Percentiles rank a stretch among this genome's conserved stretches.
Conservation (phyloP, 2,113 vertebrate species). For the Copsychus sechellarum region DNA sequence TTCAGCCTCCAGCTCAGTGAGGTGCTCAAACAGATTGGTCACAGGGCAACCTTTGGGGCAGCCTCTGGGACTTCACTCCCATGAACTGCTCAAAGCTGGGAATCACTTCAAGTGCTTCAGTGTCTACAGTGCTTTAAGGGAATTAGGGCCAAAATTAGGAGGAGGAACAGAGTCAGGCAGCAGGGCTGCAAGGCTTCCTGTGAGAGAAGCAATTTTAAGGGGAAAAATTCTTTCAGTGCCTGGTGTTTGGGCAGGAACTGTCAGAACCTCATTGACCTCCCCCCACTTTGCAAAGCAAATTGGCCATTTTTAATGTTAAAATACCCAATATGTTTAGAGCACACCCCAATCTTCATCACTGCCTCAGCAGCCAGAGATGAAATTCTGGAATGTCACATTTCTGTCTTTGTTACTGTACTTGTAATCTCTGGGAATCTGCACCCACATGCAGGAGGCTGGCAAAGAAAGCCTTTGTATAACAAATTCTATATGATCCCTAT, state of each 20-base stretch:
- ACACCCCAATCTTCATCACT: background rate
- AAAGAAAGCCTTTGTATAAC: background rate
- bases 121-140: background rate
- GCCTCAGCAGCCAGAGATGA: background rate
- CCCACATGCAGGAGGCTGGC: background rate
- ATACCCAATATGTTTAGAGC: background rate
- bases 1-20: background rate
- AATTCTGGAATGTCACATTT: background rate
- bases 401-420: background rate
- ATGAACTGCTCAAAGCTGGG: background rate
- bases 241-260: background rate
- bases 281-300: background rate
- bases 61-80: background rate
- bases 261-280: constrained; percentile 2
- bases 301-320: background rate
- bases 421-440: background rate
- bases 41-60: background rate
- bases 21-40: background rate
- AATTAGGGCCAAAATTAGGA: background rate
- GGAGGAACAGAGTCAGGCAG: background rate
- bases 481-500: background rate
- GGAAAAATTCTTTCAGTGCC: background rate
- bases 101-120: background rate
- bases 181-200: background rate
- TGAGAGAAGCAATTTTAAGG: background rate